Conservation (phyloP, 2,797 vertebrate genomes). For the Phaenicophaeus curvirostris region DNA sequence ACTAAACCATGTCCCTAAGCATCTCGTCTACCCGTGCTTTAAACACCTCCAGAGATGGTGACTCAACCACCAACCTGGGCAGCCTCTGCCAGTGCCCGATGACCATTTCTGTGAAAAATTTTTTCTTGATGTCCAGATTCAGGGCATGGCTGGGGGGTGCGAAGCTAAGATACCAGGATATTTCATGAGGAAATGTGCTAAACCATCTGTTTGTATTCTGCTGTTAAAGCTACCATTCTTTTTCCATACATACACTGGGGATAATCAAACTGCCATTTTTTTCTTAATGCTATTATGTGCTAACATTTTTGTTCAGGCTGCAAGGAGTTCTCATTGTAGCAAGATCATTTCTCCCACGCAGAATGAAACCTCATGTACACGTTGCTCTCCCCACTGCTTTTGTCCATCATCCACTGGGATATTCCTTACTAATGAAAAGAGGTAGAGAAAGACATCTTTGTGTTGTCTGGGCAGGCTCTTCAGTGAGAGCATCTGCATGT, state of each 20-base stretch:
- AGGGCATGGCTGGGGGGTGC: fast-evolving
- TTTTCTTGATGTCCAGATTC: background rate
- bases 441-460: background rate
- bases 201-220: background rate
- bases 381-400: background rate
- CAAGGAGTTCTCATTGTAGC: background rate
- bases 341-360: background rate
- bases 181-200: background rate
- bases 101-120: too few relatives aligned
- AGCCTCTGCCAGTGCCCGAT: too few relatives aligned
- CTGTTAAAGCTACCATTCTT: background rate
- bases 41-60: too few relatives aligned
- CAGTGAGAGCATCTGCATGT: background rate
- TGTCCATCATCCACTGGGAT: background rate
- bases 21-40: too few relatives aligned
- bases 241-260: background rate
- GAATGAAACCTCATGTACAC: background rate
- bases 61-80: too few relatives aligned
- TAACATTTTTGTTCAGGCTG: background rate
- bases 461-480: background rate
- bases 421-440: background rate
- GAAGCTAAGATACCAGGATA: background rate
- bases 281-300: background rate
- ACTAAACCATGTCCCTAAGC: too few relatives aligned
- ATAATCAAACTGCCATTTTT: background rate